Evolutionary conservation across 2,888 invertebrate species (phyloP).

Genomic region (Nasonia oneida): DNA sequence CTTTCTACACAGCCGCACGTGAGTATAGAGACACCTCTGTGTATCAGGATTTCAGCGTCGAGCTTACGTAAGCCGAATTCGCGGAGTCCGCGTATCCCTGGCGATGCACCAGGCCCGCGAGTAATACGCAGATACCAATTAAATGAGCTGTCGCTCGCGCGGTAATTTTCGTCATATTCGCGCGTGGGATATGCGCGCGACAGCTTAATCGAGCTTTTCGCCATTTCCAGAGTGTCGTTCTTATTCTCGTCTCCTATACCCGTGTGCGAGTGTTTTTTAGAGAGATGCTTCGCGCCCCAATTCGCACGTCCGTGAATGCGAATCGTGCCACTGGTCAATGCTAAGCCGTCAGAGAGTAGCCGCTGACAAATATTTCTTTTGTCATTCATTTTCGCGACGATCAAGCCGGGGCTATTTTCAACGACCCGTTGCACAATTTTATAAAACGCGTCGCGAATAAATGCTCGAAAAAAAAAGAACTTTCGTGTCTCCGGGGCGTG

Average conservation of each 20-base stretch:
- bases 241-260: no score
- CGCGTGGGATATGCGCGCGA: conserved; percentile 2
- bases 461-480: not conserved
- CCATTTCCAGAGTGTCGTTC: not conserved
- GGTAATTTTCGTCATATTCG: conserved; percentile 35
- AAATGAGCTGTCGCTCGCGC: conserved; percentile 49
- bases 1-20: not conserved
- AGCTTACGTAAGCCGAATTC: conserved; percentile 17
- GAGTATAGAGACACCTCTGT: no score
- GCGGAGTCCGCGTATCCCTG: not conserved
- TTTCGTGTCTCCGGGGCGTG: not conserved
- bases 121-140: conserved; percentile 49
- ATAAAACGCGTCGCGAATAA: not conserved
- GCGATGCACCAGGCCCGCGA: conserved; percentile 34
- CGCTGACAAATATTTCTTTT: conserved; percentile 29
- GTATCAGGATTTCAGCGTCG: not conserved
- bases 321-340: conserved; percentile 48
- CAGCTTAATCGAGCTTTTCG: conserved; percentile 3
- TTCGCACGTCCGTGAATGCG: conserved; percentile 33
- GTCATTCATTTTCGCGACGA: not conserved
- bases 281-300: not conserved
- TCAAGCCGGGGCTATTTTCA: not conserved
- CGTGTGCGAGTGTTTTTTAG: not conserved
- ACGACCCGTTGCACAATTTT: not conserved
- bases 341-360: not conserved